These are phyloP conservation scores for Chelon labrosus DNA, from an alignment of 2,797 vertebrate genomes.

Conservation along the genomic window DNA sequence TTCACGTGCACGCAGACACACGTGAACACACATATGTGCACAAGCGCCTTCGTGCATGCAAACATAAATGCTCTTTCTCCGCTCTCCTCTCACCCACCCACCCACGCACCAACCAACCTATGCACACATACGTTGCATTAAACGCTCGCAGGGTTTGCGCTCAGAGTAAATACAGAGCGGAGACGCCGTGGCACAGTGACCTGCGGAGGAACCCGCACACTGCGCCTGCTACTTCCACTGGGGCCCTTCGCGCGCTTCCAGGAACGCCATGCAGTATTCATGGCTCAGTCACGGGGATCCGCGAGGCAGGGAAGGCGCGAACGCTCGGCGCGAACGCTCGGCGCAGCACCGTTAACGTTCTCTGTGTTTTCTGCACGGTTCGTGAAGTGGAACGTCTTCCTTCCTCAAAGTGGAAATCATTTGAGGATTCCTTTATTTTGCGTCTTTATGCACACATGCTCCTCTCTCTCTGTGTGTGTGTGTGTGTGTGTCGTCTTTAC, in stretches of 20 bases:
- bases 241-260: slow-evolving; percentile 66
- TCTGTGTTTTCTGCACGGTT: slow-evolving; percentile 35
- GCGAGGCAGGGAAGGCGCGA: slow-evolving; percentile 40
- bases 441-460: slow-evolving; percentile 1
- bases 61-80: slow-evolving; percentile 30
- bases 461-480: slow-evolving; percentile 23
- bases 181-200: slow-evolving; percentile 78
- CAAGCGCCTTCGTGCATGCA: slow-evolving; percentile 38
- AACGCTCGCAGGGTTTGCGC: slow-evolving; percentile 33
- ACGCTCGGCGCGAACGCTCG: too few species aligned
- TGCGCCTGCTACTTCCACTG: slow-evolving; percentile 72
- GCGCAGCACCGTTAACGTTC: too few species aligned
- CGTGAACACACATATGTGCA: slow-evolving; percentile 33
- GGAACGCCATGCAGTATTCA: slow-evolving; percentile 81
- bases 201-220: slow-evolving; percentile 74
- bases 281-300: slow-evolving; percentile 63
- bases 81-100: neutral
- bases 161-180: slow-evolving; percentile 65
- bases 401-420: slow-evolving; percentile 25
- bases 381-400: slow-evolving; percentile 28
- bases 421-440: slow-evolving; percentile 24
- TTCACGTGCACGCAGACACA: slow-evolving; percentile 40
- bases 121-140: neutral
- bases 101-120: slow-evolving; percentile 11
- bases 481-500: slow-evolving; percentile 62